Conservation (phyloP, 1,140 invertebrate genomes). For the Zaprionus camerounensis region DNA sequence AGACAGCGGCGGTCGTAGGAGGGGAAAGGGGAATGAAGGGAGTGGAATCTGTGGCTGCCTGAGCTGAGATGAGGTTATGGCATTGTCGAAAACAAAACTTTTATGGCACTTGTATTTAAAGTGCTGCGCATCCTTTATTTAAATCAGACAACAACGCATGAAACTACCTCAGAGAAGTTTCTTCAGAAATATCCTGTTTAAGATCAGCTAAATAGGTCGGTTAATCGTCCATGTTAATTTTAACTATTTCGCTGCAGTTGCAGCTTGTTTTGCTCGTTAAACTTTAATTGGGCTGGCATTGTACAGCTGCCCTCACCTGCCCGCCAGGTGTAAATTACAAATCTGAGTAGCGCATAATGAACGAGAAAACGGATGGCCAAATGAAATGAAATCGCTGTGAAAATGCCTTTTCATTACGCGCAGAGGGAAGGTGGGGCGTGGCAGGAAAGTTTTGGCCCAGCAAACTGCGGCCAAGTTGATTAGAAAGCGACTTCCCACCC, state of each 20-base stretch:
- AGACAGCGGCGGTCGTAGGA: neutral
- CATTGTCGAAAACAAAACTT: constrained; percentile 42
- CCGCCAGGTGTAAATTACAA: constrained; percentile 79
- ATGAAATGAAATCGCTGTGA: constrained; percentile 81
- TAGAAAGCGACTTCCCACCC: constrained; percentile 66
- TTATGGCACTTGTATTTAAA: constrained; percentile 23
- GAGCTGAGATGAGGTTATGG: constrained; percentile 25
- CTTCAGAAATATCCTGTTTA: neutral
- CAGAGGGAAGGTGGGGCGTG: constrained; percentile 10
- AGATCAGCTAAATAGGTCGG: neutral
- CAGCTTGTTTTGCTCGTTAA: constrained; percentile 25
- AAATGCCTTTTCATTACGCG: constrained; percentile 74
- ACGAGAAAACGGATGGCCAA: constrained; percentile 71
- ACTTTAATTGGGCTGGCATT: constrained; percentile 42
- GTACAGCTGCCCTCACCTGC: constrained; percentile 44
- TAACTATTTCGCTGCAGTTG: neutral
- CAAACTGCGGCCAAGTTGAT: constrained; percentile 81
- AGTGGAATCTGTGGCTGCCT: constrained; percentile 1
- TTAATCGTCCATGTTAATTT: neutral
- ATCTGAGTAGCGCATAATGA: constrained; percentile 77
- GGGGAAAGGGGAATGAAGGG: neutral
- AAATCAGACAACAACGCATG: constrained; percentile 4
- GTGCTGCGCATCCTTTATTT: constrained; percentile 8
- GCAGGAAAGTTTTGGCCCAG: constrained; percentile 67
- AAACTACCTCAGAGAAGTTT: neutral